A percentile compares a stretch with the other conserved stretches of the same genome.
Evolutionary conservation across 1,140 invertebrate genomes (phyloP).

Genomic region (Lepidostoma basale): DNA sequence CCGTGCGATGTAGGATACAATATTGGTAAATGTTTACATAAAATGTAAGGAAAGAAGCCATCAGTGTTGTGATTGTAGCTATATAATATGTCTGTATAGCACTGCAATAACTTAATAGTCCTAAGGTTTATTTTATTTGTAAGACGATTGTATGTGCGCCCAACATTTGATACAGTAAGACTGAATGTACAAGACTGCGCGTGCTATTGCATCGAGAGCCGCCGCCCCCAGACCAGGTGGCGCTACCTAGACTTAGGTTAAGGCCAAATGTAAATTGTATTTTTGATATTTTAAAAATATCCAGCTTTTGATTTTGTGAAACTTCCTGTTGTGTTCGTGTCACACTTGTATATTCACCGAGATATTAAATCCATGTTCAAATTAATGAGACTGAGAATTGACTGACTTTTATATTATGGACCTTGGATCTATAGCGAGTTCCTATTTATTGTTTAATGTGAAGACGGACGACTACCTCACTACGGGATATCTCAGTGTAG

Average conservation of each 20-base stretch:
- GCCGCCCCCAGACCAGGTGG: no score
- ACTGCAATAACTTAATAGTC: conserved; percentile 46
- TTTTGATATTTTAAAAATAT: conserved; percentile 48
- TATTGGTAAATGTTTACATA: conserved; percentile 42
- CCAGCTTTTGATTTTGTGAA: conserved; percentile 45
- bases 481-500: not conserved
- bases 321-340: conserved; percentile 46
- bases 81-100: conserved; percentile 39
- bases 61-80: conserved; percentile 46
- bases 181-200: conserved; percentile 45
- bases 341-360: conserved; percentile 37
- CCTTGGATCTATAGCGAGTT: conserved; percentile 29
- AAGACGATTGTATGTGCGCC: conserved; percentile 36
- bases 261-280: conserved; percentile 39
- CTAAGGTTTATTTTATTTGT: conserved; percentile 43
- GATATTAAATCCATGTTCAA: conserved; percentile 9
- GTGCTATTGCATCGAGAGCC: conserved; percentile 45
- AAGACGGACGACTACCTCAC: conserved; percentile 39
- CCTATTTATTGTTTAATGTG: conserved; percentile 44
- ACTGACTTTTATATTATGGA: conserved; percentile 30
- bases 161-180: conserved; percentile 43
- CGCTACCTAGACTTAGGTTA: conserved; percentile 17
- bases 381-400: conserved; percentile 34
- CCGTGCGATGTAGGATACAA: conserved; percentile 30
- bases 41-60: conserved; percentile 46